A percentile compares a stretch with the other conserved stretches of the same genome.
Evolutionary conservation across 2,888 invertebrate genomes (phyloP).

Genomic region (Cephus nigrinus): DNA sequence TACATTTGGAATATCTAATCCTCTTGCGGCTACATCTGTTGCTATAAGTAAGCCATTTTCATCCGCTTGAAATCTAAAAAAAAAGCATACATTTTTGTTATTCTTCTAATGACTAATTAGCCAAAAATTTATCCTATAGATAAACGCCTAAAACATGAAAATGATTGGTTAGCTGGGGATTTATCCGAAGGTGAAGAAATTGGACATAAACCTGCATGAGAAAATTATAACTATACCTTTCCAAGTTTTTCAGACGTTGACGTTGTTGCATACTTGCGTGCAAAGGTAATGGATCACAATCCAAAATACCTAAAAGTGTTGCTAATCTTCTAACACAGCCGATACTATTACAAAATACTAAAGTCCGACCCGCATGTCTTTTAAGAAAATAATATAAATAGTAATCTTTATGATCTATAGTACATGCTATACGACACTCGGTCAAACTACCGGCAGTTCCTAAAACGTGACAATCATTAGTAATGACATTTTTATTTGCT

Average conservation of each 20-base stretch:
- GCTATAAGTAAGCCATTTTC: constrained; percentile 84
- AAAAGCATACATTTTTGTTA: constrained; percentile 5
- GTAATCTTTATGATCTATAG: constrained; percentile 86
- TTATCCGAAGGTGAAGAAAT: too few relatives aligned
- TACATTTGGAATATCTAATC: constrained; percentile 93
- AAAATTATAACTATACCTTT: constrained; percentile 69
- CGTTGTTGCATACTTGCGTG: constrained; percentile 95
- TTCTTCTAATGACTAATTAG: neutral
- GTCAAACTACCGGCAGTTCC: constrained; percentile 86
- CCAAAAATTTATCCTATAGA: too few relatives aligned
- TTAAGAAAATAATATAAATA: constrained; percentile 91
- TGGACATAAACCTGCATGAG: neutral
- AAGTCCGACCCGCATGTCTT: constrained; percentile 87
- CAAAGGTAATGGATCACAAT: constrained; percentile 80
- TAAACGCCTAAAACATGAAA: too few relatives aligned
- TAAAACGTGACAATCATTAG: constrained; percentile 48
- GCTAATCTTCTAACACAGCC: constrained; percentile 88
- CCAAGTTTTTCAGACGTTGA: constrained; percentile 93
- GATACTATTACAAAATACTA: constrained; percentile 95
- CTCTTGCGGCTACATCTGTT: constrained; percentile 97
- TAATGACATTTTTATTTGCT: neutral
- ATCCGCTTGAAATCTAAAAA: constrained; percentile 76
- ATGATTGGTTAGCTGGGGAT: too few relatives aligned
- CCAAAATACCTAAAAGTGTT: constrained; percentile 76
- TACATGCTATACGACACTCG: constrained; percentile 85